A percentile compares a stretch with the other conserved stretches of the same genome.
These are phyloP conservation scores for Trissonchulus latispiculum DNA, from an alignment of 2,888 invertebrate genomes.

Conservation along the genomic window DNA sequence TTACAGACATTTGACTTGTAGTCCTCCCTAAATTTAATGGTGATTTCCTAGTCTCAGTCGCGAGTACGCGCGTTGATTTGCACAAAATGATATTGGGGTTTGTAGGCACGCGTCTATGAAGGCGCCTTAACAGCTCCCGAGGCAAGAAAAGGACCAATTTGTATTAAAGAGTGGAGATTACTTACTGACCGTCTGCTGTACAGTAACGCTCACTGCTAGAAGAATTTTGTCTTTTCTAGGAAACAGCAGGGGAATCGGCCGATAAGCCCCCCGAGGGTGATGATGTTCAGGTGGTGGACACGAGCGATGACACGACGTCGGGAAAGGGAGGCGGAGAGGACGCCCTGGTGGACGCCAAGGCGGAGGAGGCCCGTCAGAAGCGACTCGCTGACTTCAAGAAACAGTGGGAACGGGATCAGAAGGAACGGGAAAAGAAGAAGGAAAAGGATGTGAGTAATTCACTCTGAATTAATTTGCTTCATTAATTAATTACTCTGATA, in stretches of 20 bases:
- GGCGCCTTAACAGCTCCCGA: no score
- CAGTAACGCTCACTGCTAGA: not conserved
- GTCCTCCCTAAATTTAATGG: no score
- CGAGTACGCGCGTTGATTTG: no score
- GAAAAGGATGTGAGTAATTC: slow-evolving; percentile 34
- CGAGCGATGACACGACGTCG: slow-evolving; percentile 17
- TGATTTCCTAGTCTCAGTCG: no score
- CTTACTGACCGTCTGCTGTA: not conserved
- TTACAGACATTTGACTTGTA: no score
- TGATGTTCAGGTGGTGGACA: not conserved
- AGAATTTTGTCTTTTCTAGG: not conserved
- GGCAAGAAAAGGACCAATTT: no score
- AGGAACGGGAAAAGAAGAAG: slow-evolving; percentile 32
- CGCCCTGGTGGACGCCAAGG: slow-evolving; percentile 8
- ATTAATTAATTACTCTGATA: no score
- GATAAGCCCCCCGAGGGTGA: not conserved
- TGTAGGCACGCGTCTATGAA: no score
- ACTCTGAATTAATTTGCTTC: no score
- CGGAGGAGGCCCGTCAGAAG: not conserved
- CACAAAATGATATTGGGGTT: no score
- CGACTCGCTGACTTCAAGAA: slow-evolving; percentile 17
- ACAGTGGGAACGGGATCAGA: slow-evolving; percentile 23
- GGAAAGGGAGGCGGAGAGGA: slow-evolving; percentile 24
- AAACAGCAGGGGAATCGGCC: not conserved
- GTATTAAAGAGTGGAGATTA: no score